Evolutionary conservation across 2,888 invertebrate genomes (phyloP), one percentile per base, ranked within the genome.

Genomic region (Ennomos erosarius): DNA sequence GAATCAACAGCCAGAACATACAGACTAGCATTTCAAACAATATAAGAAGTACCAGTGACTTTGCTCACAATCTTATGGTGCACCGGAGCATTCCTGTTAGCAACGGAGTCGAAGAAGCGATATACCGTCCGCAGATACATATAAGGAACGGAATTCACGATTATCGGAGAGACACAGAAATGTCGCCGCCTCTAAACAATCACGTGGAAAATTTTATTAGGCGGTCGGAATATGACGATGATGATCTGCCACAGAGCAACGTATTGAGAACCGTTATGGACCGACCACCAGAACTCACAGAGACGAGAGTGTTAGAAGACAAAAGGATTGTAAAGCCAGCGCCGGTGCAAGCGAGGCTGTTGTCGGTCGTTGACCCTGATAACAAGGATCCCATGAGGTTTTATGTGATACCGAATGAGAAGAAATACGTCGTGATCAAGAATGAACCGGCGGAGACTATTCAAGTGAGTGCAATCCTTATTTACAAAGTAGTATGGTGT

Each of bases 371-470:
- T 4, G 85, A 90, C 50, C 63, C 83, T 0, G 90, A 89, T 10
- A 70, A 79, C 1, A 90, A 88, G 59, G 89, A 90, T 26, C 16
- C 82, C 4, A 88, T 87, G 67, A 74, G 87, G 50, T 84, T 89
- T 65, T 93, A 89, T 60, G 91, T 93, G 33, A 80, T 92, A 56
- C 92, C 92, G n/a, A 90, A 89, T 11, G 95, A 95, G 48, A 95
- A 95, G 78, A 95, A 95, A 77, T 86, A 94, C 65, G 93, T 95
- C 72, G 91, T 95, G 53, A 93, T 94, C 62, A 95, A 95, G 79
- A 95, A 93, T 79, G 93, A 95, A 65, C 93, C 93, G 1, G 43
- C 82, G 45, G 93, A 94, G 55, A 70, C 90, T 79, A 80, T 84
- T 55, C 90, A 90, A 75, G 85, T 94, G 74, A 78, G 90, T 88